phyloP scores from a whole-genome alignment of 2,797 vertebrate species.

The Yasuhikotakia modesta region DNA sequence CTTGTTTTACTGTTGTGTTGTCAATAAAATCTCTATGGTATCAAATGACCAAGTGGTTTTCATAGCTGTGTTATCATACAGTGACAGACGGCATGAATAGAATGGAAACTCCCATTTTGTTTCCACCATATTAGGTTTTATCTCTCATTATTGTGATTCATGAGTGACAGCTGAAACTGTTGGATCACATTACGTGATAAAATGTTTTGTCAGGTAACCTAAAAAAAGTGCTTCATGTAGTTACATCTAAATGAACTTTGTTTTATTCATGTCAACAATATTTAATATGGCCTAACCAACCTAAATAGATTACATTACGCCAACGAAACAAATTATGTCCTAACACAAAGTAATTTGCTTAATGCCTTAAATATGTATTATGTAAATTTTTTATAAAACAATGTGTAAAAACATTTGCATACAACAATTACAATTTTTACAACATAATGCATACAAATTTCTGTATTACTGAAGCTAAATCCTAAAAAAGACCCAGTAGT shows the following conservation, averaged over 20 bases:
- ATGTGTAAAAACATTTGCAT: too few relatives aligned
- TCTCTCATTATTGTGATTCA: slow-evolving; percentile 11
- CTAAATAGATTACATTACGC: background rate
- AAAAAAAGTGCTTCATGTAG: background rate
- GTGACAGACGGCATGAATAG: slow-evolving; percentile 31
- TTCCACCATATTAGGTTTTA: slow-evolving; percentile 21
- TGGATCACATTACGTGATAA: slow-evolving; percentile 22
- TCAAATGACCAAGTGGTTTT: slow-evolving; percentile 18
- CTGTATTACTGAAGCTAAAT: too few relatives aligned
- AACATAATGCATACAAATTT: too few relatives aligned
- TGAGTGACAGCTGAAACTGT: slow-evolving; percentile 3
- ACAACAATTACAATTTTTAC: too few relatives aligned
- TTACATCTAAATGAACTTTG: background rate
- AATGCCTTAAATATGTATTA: too few relatives aligned
- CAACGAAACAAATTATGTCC: background rate
- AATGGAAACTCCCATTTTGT: slow-evolving; percentile 29
- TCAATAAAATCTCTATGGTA: slow-evolving; percentile 20
- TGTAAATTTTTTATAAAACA: too few relatives aligned
- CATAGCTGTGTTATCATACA: slow-evolving; percentile 37
- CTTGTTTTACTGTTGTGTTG: slow-evolving; percentile 38
- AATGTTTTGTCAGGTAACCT: slow-evolving; percentile 1
- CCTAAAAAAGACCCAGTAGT: too few relatives aligned
- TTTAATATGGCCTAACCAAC: background rate
- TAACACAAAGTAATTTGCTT: background rate
- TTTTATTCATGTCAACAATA: background rate